Evolutionary conservation across 2,888 invertebrate species (phyloP), one percentile per base, ranked within the genome.

Genomic region (Anaspis maculata): DNA sequence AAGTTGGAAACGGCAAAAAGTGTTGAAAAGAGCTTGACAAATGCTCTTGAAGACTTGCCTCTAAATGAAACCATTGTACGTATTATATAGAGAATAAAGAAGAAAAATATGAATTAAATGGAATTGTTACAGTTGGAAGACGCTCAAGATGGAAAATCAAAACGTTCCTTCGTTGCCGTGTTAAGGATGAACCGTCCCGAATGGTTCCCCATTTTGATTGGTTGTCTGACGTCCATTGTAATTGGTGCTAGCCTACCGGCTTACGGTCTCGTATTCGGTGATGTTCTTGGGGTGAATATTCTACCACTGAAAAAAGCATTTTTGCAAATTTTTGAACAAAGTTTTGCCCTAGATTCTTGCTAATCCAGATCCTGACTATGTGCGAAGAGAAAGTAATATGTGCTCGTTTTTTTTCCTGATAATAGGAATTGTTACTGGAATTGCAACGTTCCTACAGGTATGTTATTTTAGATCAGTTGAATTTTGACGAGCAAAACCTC

Each of bases 241-340:
- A 78, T 76, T 56, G 84, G 84, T 1, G 74, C 74, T 44, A 73
- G 78, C 6, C 77, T 81, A 71, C 84, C 84, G 1, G 49, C 81
- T 7, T 76, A 82, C 48, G 78, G 80, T 2, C 60, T 84, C 11
- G 66, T 84, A 23, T 77, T 84, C 48, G 83, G 84, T 34, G 77
- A 79, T 49, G 75, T 83, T 46, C 58, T 81, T 27, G 74, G 74
- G 25, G 77, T 78, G 66, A 25, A 25, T 14, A n/a, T 11, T 3
- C 7, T 15, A 2, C 7, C 19, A 19, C 9, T 9, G 9, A 19
- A 19, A 19, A n/a, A n/a, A n/a, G n/a, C n/a, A n/a, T n/a, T n/a
- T n/a, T n/a, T n/a, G n/a, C n/a, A n/a, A n/a, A n/a, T n/a, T n/a
- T n/a, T n/a, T n/a, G n/a, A n/a, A n/a, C n/a, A n/a, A n/a, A n/a